Percentiles rank a stretch among this genome's conserved stretches.
Evolutionary conservation across 2,113 vertebrate genomes (phyloP).

Genomic region (Brachirus orientalis): DNA sequence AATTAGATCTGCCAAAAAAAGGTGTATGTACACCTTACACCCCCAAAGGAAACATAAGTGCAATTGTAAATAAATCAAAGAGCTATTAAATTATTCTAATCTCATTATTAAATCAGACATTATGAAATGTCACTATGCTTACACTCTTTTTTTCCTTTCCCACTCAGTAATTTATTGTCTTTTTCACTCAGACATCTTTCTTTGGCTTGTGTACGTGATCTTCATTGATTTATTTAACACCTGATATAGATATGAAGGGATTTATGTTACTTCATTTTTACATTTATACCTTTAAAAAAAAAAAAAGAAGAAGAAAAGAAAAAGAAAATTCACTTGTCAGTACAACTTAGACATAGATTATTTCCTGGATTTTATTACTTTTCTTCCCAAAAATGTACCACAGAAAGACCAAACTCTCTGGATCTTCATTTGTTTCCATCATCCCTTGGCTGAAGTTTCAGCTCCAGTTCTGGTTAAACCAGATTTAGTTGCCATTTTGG

Average conservation of each 20-base stretch:
- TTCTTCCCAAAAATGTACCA: constrained; percentile 31
- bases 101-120: too few relatives aligned
- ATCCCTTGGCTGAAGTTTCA: constrained; percentile 26
- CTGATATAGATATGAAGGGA: constrained; percentile 20
- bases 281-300: too few relatives aligned
- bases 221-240: constrained; percentile 38
- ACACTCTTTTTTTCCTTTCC: too few relatives aligned
- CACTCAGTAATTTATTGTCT: too few relatives aligned
- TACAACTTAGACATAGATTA: background rate
- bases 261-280: constrained; percentile 28
- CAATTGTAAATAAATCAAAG: too few relatives aligned
- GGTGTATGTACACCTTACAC: too few relatives aligned
- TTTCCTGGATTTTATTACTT: constrained; percentile 48
- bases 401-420: constrained; percentile 37
- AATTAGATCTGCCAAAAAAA: too few relatives aligned
- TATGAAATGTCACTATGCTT: too few relatives aligned
- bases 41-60: too few relatives aligned
- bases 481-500: constrained; percentile 11
- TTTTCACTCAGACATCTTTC: too few relatives aligned
- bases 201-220: constrained; percentile 28
- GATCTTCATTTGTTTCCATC: constrained; percentile 45
- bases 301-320: too few relatives aligned
- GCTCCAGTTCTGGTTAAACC: constrained; percentile 10
- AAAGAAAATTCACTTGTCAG: constrained; percentile 13
- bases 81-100: too few relatives aligned